These are phyloP conservation scores for Masticophis lateralis DNA, from an alignment of 2,797 vertebrate genomes.

Conservation along the genomic window DNA sequence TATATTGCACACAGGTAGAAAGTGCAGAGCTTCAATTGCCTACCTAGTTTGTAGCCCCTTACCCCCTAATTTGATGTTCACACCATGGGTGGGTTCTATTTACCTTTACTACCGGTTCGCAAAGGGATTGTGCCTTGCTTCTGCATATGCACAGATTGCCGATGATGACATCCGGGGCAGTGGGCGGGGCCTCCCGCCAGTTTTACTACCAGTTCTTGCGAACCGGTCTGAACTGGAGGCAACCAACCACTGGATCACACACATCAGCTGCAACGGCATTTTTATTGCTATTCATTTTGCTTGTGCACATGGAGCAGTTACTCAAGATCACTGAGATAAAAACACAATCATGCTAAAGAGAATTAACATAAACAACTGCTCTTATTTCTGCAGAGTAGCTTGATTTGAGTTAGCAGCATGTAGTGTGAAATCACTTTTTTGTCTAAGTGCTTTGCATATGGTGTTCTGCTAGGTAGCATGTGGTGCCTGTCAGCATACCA, in stretches of 20 bases:
- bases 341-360: background rate
- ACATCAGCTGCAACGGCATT: background rate
- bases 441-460: background rate
- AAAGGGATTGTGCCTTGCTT: too few relatives aligned
- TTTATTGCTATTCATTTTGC: background rate
- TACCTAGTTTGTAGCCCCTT: background rate
- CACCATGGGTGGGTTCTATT: too few relatives aligned
- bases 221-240: too few relatives aligned
- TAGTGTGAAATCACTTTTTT: background rate
- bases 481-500: background rate
- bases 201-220: too few relatives aligned
- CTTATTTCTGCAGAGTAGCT: background rate
- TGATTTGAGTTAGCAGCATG: background rate
- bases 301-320: too few relatives aligned
- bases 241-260: background rate
- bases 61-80: background rate
- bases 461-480: background rate
- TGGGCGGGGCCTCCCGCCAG: too few relatives aligned
- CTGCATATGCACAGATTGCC: too few relatives aligned
- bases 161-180: too few relatives aligned
- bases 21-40: background rate
- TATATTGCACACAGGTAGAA: background rate
- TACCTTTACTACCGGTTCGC: too few relatives aligned
- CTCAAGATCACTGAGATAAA: background rate
- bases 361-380: background rate